phyloP scores from a whole-genome alignment of 2,113 vertebrate species.

The Scolopax mira region DNA sequence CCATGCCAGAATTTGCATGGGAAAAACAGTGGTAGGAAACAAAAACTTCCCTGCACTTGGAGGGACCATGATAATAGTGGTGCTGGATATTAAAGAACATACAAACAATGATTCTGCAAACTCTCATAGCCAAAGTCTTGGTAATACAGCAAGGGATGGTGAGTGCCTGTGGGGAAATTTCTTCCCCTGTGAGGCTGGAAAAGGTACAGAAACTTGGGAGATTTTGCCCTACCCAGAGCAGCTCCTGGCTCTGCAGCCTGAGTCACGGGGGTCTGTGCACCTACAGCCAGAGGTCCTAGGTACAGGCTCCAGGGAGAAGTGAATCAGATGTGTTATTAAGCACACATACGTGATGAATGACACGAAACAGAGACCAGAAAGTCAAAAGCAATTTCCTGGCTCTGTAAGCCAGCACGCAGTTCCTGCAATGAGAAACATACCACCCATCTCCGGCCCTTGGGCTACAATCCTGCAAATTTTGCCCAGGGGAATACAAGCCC shows the following conservation, averaged over 20 bases:
- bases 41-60: rapidly evolving
- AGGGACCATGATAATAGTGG: neutral
- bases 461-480: neutral
- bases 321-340: neutral
- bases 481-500: neutral
- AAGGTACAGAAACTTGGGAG: neutral
- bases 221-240: rapidly evolving
- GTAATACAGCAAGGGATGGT: neutral
- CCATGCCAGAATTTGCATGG: neutral
- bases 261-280: neutral
- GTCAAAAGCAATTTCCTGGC: neutral
- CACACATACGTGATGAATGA: neutral
- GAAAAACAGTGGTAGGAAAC: neutral
- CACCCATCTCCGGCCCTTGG: neutral
- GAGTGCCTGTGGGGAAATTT: neutral
- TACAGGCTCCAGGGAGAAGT: neutral
- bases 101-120: neutral
- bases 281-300: neutral
- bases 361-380: neutral
- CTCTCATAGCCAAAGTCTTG: neutral
- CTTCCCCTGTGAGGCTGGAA: neutral
- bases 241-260: neutral
- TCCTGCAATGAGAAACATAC: neutral
- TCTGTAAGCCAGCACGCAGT: neutral
- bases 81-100: neutral